Evolutionary conservation across 2,888 invertebrate species (phyloP).

Genomic region (Synergus itoensis): DNA sequence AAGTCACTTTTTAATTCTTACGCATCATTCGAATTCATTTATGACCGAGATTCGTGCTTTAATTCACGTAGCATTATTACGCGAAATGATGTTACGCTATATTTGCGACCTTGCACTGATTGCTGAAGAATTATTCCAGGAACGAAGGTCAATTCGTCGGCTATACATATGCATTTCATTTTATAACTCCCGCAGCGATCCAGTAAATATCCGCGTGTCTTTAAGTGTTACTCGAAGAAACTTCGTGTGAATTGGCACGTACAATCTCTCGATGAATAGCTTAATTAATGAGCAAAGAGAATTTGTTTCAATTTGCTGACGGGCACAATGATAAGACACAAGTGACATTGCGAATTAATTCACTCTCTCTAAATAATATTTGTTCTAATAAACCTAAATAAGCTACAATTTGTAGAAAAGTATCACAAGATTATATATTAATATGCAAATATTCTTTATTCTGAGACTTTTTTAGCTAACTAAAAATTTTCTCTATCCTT

Average conservation of each 20-base stretch:
- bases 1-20: neutral
- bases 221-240: neutral
- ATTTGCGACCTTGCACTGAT: slow-evolving; percentile 28
- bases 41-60: neutral
- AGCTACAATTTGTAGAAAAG: too few species aligned
- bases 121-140: neutral
- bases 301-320: slow-evolving; percentile 20
- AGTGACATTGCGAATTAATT: neutral
- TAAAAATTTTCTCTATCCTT: neutral
- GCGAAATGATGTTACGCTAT: neutral
- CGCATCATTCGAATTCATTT: neutral
- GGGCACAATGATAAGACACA: slow-evolving; percentile 12
- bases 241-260: slow-evolving; percentile 41
- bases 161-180: neutral
- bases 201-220: slow-evolving; percentile 11
- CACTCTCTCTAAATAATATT: neutral
- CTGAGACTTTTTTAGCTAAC: too few species aligned
- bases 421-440: too few species aligned
- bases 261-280: slow-evolving; percentile 4
- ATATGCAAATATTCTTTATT: too few species aligned
- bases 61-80: neutral
- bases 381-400: too few species aligned
- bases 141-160: neutral
- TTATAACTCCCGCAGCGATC: slow-evolving; percentile 6
- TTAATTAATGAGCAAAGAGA: slow-evolving; percentile 18